Base-by-base conservation (phyloP, 2,888 invertebrate species). In the Leptopilina syphax region DNA sequence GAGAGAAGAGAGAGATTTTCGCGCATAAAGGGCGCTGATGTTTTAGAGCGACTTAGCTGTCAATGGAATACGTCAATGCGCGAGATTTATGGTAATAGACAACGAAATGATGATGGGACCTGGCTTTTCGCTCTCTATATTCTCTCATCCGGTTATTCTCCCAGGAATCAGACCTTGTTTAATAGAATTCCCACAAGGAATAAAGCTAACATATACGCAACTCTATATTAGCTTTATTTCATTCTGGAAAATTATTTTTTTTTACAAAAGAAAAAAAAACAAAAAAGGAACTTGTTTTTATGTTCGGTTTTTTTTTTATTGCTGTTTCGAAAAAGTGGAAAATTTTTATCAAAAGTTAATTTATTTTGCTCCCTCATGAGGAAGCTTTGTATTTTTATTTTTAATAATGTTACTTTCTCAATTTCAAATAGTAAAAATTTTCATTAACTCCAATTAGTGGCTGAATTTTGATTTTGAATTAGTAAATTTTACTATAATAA, bases 61-160 rank as follows among this genome's bases (percentile, higher is more conserved):
- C 82, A 82, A 82, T 83, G 79, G 82, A 77, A 80, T 67, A 82
- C 80, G 79, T 82, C 82, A 84, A 81, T 81, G 79, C 77, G 67
- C 79, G 82, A 84, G 85, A 86, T 85, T 84, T 84, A 85, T 84
- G 84, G 79, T 77, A 60, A 80, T 76, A 81, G 81, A 70, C 78
- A 81, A 83, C 81, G 67, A 84, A 84, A 84, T 83, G 84, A 84
- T 83, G 84, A 84, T 70, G 70, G 50, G 70, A 54, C 54, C 27
- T 9, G 70, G 50, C 50, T 54, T 70, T 70, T 70, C 54, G 54
- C 27, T 54, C 54, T 18, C 70, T 63, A 63, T 63, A 63, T 63
- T 63, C 63, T 70, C 70, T 70, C 70, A 70, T 70, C 70, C 70
- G 54, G 70, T 70, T 70, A 54, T 70, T 54, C 70, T n/a, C 54